Conservation (phyloP, 2,113 vertebrate species). For the Hypomesus transpacificus region DNA sequence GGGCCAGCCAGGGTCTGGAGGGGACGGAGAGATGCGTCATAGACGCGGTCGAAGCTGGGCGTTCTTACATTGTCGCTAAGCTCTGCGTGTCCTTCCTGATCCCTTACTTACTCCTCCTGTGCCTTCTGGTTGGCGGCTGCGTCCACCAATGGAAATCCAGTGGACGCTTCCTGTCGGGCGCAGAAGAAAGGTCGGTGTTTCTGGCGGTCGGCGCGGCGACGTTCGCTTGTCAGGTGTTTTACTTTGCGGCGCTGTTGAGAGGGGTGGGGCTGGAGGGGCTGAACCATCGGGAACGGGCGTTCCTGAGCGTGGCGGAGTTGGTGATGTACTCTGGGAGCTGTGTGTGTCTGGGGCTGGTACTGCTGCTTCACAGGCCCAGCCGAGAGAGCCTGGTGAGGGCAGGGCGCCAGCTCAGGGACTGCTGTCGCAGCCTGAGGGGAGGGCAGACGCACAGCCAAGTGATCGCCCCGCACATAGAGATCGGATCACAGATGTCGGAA, state of each 20-base stretch:
- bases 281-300: conserved; percentile 41
- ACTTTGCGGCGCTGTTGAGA: conserved; percentile 60
- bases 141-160: conserved; percentile 39
- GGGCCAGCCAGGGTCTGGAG: conserved; percentile 23
- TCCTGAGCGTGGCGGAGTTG: conserved; percentile 72
- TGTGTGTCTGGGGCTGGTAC: conserved; percentile 53
- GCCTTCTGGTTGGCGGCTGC: conserved; percentile 42
- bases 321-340: conserved; percentile 74
- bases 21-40: conserved; percentile 47
- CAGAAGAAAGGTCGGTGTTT: conserved; percentile 24
- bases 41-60: conserved; percentile 57
- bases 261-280: conserved; percentile 41
- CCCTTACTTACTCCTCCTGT: conserved; percentile 57
- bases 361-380: conserved; percentile 63
- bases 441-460: conserved; percentile 61
- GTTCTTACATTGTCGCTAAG: conserved; percentile 68
- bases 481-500: conserved; percentile 55
- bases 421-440: conserved; percentile 37
- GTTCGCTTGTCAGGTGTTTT: conserved; percentile 67
- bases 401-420: conserved; percentile 46
- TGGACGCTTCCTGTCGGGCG: conserved; percentile 40
- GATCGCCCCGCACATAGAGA: conserved; percentile 61
- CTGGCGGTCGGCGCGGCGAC: conserved; percentile 20
- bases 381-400: conserved; percentile 45
- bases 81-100: conserved; percentile 69